Evolutionary conservation across 2,888 invertebrate species (phyloP).

Genomic region (Mechanitis messenoides): DNA sequence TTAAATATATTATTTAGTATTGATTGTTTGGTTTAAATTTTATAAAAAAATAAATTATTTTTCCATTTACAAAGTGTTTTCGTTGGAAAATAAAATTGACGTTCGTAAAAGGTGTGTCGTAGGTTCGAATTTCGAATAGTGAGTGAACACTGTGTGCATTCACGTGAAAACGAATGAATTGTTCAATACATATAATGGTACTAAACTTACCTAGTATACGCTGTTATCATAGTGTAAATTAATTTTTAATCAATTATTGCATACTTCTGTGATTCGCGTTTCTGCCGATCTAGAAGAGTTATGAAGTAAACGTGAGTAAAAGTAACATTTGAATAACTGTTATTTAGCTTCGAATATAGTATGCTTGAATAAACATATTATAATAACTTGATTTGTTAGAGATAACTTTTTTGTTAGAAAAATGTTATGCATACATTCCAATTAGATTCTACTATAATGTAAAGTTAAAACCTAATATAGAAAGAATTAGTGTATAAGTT

Average conservation of each 20-base stretch:
- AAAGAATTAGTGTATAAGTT: too few species aligned
- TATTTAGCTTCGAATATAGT: conserved; percentile 34
- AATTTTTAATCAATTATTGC: conserved; percentile 46
- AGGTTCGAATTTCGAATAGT: conserved; percentile 57
- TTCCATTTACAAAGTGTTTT: conserved; percentile 28
- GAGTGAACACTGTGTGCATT: conserved; percentile 56
- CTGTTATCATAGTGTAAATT: conserved; percentile 28
- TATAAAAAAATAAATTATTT: conserved; percentile 15
- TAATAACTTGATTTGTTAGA: conserved; percentile 18
- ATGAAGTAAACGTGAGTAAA: conserved; percentile 64
- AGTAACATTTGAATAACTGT: conserved; percentile 58
- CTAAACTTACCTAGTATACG: conserved; percentile 36
- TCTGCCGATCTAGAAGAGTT: conserved; percentile 42
- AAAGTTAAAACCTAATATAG: too few species aligned
- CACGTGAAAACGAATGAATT: conserved; percentile 54
- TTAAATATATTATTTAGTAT: conserved; percentile 17
- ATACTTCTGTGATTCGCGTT: conserved; percentile 57
- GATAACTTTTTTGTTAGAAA: neutral
- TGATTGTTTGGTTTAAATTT: conserved; percentile 10
- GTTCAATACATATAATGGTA: conserved; percentile 38
- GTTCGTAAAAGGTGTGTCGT: conserved; percentile 50
- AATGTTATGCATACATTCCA: neutral
- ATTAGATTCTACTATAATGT: conserved; percentile 1
- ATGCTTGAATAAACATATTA: conserved; percentile 39
- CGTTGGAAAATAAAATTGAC: conserved; percentile 13